Base-by-base conservation (phyloP, 2,113 vertebrate species). In the Rhipidura dahli region DNA sequence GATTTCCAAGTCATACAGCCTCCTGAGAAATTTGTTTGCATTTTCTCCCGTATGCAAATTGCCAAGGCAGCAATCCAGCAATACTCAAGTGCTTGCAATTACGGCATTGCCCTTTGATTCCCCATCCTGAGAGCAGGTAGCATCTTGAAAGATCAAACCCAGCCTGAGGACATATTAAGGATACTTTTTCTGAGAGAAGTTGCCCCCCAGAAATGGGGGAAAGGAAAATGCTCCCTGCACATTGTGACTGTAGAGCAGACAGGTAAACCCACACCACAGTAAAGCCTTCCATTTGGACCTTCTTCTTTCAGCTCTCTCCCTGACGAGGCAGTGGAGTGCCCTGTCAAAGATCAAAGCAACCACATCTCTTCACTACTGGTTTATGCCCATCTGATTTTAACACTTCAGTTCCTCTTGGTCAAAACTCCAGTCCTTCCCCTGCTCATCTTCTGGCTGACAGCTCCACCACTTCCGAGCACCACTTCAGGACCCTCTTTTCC, bases 1-100 rank as follows among this genome's bases (percentile, higher is more conserved):
- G 71, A 59, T 66, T 90, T 97, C 64, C 80, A 83, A 66, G 69
- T 27, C 56, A 28, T 44, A 50, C 1, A 3, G 39, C 64, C 50
- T 83, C 72, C 69, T 69, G 56, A 89, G 72, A 87, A 91, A 84
- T 87, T 80, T 84, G 51, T 81, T 87, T 93, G 81, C n/a, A 40
- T 82, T 89, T 82, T 87, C 77, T 82, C n/a, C 77, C 83, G n/a
- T 45, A 63, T 20, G 15, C 42, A 91, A 60, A 94, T 53, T 66
- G 73, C n/a, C 72, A 82, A 82, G 47, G 73, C 65, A 79, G 49
- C n/a, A 54, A 88, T 85, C 61, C 83, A 85, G 75, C 0, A 0
- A 68, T 53, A 90, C 31, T 42, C n/a, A 85, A 93, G 70, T 37
- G 57, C 49, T 85, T 91, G 65, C 0, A 0, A 68, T 82, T 68